Percentiles rank a stretch among this genome's conserved stretches.
Conservation (phyloP, 2,888 invertebrate genomes). For the Bursaphelenchus okinawaensis region DNA sequence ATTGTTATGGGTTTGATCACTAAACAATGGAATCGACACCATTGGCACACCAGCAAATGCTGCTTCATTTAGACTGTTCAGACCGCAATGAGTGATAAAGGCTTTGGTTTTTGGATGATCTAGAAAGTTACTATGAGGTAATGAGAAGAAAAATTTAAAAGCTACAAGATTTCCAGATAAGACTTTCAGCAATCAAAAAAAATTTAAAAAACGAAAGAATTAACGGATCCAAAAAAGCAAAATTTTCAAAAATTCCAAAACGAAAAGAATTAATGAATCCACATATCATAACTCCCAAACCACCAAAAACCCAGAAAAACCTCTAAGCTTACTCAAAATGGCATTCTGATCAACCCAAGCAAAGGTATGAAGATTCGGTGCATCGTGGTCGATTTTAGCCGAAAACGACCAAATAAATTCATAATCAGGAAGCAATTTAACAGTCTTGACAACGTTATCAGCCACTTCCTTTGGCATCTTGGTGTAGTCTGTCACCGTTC, state of each 20-base stretch:
- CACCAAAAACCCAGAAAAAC: neutral
- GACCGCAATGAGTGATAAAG: constrained; percentile 47
- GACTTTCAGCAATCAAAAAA: too few relatives aligned
- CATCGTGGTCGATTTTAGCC: constrained; percentile 26
- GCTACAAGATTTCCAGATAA: too few relatives aligned
- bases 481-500: constrained; percentile 6
- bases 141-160: too few relatives aligned
- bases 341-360: constrained; percentile 44
- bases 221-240: too few relatives aligned
- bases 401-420: constrained; percentile 35
- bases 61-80: constrained; percentile 44
- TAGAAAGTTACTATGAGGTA: too few relatives aligned
- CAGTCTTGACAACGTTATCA: constrained; percentile 4
- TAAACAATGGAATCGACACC: constrained; percentile 41
- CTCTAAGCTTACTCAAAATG: constrained; percentile 24
- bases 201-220: too few relatives aligned
- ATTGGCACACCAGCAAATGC: constrained; percentile 38
- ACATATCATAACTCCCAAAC: neutral
- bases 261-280: too few relatives aligned
- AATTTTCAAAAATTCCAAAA: neutral
- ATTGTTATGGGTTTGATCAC: constrained; percentile 29
- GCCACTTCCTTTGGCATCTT: neutral
- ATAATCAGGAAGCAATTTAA: constrained; percentile 24
- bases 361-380: constrained; percentile 35
- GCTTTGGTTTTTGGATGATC: constrained; percentile 35